These are phyloP conservation scores for Xestia c-nigrum DNA, from an alignment of 2,888 invertebrate species.

Conservation along the genomic window DNA sequence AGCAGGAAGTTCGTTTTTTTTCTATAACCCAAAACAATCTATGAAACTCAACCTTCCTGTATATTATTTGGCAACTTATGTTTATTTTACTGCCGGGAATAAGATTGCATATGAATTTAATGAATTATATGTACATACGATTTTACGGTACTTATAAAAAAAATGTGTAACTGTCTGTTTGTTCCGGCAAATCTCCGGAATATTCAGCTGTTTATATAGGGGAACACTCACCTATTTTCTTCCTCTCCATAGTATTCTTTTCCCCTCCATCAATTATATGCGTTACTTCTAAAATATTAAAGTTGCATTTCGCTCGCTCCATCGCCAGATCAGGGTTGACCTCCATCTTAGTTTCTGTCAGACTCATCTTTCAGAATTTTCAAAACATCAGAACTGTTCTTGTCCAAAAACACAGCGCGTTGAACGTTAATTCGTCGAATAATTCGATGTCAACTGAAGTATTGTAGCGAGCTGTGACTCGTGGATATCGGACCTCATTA, in stretches of 20 bases:
- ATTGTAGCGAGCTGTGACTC: slow-evolving; percentile 5
- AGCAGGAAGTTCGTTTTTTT: neutral
- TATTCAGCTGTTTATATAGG: too few relatives aligned
- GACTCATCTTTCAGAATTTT: slow-evolving; percentile 65
- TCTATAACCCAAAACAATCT: neutral
- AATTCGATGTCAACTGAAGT: slow-evolving; percentile 39
- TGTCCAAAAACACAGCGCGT: slow-evolving; percentile 2
- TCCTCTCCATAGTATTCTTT: slow-evolving; percentile 92
- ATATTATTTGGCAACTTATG: neutral
- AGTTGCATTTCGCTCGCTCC: slow-evolving; percentile 93
- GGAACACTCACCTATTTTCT: slow-evolving; percentile 80
- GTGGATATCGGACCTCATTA: slow-evolving; percentile 7
- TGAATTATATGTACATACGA: too few relatives aligned
- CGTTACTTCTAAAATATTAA: slow-evolving; percentile 93
- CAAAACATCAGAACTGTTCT: slow-evolving; percentile 9
- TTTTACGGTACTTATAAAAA: too few relatives aligned
- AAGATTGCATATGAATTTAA: too few relatives aligned
- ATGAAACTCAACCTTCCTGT: neutral
- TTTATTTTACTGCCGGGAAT: neutral
- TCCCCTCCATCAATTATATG: slow-evolving; percentile 94
- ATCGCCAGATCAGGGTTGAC: slow-evolving; percentile 92
- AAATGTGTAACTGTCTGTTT: too few relatives aligned
- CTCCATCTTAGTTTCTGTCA: slow-evolving; percentile 58
- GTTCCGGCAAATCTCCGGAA: too few relatives aligned
- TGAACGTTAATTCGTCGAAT: slow-evolving; percentile 35